These are phyloP conservation scores for Syngnathoides biaculeatus DNA, from an alignment of 2,113 vertebrate genomes.

Conservation along the genomic window DNA sequence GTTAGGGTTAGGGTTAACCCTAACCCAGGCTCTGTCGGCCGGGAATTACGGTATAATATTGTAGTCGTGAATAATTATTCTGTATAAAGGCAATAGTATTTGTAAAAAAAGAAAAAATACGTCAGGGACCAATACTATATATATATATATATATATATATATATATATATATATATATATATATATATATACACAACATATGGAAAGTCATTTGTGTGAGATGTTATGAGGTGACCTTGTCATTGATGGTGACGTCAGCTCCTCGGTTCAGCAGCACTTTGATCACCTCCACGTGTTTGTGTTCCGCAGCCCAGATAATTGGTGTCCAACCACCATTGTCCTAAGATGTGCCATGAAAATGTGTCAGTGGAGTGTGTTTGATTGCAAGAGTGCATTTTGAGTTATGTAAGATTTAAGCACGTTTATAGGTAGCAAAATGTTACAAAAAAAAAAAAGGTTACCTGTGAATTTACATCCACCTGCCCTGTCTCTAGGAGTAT, in stretches of 20 bases:
- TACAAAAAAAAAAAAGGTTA: slow-evolving; percentile 52
- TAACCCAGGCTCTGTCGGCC: no score
- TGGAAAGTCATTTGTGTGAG: background rate
- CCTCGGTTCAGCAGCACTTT: slow-evolving; percentile 82
- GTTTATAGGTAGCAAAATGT: background rate
- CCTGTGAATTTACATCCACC: slow-evolving; percentile 89
- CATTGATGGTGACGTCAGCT: slow-evolving; percentile 82
- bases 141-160: no score
- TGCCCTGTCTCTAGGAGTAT: slow-evolving; percentile 86
- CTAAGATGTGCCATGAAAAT: slow-evolving; percentile 50
- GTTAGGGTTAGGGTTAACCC: no score
- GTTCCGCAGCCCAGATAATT: slow-evolving; percentile 91
- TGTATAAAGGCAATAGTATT: background rate
- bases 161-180: no score
- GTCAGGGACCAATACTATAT: no score
- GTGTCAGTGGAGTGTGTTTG: background rate
- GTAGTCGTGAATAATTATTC: no score
- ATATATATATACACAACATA: no score
- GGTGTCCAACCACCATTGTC: slow-evolving; percentile 91
- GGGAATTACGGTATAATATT: no score
- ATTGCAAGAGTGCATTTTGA: background rate
- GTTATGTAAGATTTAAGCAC: background rate
- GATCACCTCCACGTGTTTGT: slow-evolving; percentile 86
- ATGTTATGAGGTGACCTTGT: slow-evolving; percentile 73
- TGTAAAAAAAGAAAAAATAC: background rate